Evolutionary conservation across 2,797 vertebrate species (phyloP).

Genomic region (Pseudochirops corinnae): DNA sequence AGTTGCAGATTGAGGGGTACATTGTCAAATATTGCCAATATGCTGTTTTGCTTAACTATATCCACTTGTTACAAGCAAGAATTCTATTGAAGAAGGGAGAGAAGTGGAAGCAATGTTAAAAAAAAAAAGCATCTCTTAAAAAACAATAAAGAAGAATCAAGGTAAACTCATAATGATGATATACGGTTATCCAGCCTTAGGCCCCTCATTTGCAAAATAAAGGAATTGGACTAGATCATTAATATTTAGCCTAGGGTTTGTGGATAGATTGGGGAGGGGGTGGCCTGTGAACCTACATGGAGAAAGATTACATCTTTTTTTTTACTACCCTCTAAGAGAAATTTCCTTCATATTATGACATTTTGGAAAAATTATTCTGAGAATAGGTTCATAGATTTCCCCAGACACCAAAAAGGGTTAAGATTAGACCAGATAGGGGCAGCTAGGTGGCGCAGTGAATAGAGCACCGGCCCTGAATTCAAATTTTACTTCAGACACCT

Average conservation of each 20-base stretch:
- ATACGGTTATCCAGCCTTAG: background rate
- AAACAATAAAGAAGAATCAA: background rate
- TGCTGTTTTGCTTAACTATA: background rate
- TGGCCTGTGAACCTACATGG: background rate
- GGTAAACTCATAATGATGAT: background rate
- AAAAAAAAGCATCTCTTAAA: background rate
- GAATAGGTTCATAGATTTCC: background rate
- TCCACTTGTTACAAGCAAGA: no score
- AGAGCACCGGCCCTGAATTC: no score
- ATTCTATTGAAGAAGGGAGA: background rate
- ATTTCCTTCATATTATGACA: background rate
- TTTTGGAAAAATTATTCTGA: background rate
- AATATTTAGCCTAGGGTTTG: background rate
- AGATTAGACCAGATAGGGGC: background rate
- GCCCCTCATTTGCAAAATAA: no score
- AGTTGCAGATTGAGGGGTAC: background rate
- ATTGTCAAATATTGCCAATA: background rate
- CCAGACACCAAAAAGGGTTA: background rate
- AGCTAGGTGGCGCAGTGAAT: no score
- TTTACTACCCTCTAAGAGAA: background rate
- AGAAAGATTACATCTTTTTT: background rate
- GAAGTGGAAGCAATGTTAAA: background rate
- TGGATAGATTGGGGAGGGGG: background rate
- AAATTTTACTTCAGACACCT: no score
- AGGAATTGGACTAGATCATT: background rate